phyloP scores from a whole-genome alignment of 2,113 vertebrate species.

The Bettongia penicillata region DNA sequence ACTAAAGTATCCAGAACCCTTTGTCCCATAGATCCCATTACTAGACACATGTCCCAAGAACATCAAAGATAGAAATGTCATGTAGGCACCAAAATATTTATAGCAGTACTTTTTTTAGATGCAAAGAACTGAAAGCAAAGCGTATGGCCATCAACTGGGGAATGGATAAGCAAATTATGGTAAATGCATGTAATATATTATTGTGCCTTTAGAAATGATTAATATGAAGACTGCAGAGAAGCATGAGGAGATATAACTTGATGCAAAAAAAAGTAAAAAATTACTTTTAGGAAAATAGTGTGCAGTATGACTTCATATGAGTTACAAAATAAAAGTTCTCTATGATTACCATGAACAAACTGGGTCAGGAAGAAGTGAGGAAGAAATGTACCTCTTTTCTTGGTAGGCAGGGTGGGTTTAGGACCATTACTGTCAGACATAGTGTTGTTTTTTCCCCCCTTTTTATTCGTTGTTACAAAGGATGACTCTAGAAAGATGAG shows the following conservation, averaged over 20 bases:
- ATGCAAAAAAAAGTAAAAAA: not conserved
- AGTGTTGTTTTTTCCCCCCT: not conserved
- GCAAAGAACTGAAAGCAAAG: too few relatives aligned
- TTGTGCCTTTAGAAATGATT: not conserved
- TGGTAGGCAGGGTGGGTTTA: not conserved
- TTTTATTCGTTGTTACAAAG: not conserved
- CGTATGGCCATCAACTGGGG: not conserved
- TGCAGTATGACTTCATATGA: not conserved
- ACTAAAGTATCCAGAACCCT: not conserved
- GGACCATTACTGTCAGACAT: not conserved
- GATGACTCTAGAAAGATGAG: not conserved
- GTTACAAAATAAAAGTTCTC: not conserved
- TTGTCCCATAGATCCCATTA: not conserved
- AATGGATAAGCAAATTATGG: not conserved
- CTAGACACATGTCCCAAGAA: not conserved
- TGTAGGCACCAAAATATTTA: too few relatives aligned
- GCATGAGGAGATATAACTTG: not conserved
- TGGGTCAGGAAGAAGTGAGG: not conserved
- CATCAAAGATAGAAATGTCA: not conserved
- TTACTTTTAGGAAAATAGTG: not conserved
- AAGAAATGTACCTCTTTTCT: not conserved
- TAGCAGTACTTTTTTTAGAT: too few relatives aligned
- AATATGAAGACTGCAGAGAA: not conserved
- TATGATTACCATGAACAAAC: not conserved
- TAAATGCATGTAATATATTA: not conserved